phyloP scores from a whole-genome alignment of 2,797 vertebrate genomes.

The Lophius americanus region DNA sequence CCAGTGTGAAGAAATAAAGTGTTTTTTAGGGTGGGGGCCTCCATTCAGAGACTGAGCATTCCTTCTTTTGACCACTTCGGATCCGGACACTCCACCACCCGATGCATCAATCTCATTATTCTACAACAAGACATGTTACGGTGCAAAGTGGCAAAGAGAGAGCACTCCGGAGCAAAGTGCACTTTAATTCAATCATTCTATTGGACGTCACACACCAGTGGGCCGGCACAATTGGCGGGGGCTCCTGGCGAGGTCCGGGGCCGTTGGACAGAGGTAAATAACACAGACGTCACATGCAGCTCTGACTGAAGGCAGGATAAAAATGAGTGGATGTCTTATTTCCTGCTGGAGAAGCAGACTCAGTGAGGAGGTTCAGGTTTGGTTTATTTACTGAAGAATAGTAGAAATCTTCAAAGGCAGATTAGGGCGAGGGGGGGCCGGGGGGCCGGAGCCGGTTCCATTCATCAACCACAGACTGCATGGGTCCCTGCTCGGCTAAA shows the following conservation, averaged over 20 bases:
- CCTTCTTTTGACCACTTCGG: constrained; percentile 78
- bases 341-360: constrained; percentile 37
- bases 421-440: constrained; percentile 68
- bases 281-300: constrained; percentile 40
- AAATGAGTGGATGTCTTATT: constrained; percentile 42
- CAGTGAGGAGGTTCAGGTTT: constrained; percentile 16
- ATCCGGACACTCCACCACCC: constrained; percentile 75
- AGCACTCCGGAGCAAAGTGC: constrained; percentile 80
- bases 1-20: constrained; percentile 87
- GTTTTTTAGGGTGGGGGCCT: constrained; percentile 81
- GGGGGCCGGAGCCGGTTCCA: constrained; percentile 70
- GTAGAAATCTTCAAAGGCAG: constrained; percentile 73
- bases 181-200: constrained; percentile 84
- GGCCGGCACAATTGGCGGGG: constrained; percentile 64
- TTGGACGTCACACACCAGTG: constrained; percentile 76
- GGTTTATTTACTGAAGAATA: constrained; percentile 55
- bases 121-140: constrained; percentile 83
- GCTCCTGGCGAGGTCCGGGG: constrained; percentile 48
- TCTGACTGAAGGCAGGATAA: constrained; percentile 28
- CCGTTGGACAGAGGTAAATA: constrained; percentile 42
- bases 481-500: constrained; percentile 76
- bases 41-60: constrained; percentile 79
- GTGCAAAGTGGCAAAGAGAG: constrained; percentile 77
- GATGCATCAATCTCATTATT: constrained; percentile 84
- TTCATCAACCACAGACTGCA: constrained; percentile 75